Conservation (phyloP, 2,797 vertebrate genomes). For the Nothura maculosa region DNA sequence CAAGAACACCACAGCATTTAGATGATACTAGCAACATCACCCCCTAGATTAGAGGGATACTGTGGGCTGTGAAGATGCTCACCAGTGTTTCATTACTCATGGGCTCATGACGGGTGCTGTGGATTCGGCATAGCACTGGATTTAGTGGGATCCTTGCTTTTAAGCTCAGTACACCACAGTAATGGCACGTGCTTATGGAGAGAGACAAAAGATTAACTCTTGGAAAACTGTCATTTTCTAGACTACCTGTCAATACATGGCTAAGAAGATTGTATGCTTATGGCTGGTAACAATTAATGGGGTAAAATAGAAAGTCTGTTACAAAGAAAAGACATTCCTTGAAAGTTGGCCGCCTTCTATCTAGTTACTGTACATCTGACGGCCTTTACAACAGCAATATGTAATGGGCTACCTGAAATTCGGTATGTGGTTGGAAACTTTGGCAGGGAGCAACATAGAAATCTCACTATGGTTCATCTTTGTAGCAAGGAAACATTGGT, state of each 20-base stretch:
- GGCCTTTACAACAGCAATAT: background rate
- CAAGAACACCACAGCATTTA: background rate
- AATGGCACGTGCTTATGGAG: background rate
- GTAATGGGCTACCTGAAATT: background rate
- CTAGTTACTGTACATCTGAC: background rate
- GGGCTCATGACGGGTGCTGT: slow-evolving; percentile 1
- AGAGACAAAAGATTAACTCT: background rate
- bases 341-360: background rate
- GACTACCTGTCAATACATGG: background rate
- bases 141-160: background rate
- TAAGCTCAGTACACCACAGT: background rate
- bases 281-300: background rate
- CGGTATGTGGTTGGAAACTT: background rate
- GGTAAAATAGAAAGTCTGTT: background rate
- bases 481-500: background rate
- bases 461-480: background rate
- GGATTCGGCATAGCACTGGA: background rate
- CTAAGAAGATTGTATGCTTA: background rate
- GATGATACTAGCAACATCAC: background rate
- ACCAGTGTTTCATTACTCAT: background rate
- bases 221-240: background rate
- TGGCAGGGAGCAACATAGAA: background rate
- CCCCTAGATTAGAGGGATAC: background rate
- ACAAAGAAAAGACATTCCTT: background rate
- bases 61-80: background rate